Percentiles rank a stretch among this genome's conserved stretches.
These are phyloP conservation scores for Xenus cinereus DNA, from an alignment of 2,113 vertebrate species.

Conservation along the genomic window DNA sequence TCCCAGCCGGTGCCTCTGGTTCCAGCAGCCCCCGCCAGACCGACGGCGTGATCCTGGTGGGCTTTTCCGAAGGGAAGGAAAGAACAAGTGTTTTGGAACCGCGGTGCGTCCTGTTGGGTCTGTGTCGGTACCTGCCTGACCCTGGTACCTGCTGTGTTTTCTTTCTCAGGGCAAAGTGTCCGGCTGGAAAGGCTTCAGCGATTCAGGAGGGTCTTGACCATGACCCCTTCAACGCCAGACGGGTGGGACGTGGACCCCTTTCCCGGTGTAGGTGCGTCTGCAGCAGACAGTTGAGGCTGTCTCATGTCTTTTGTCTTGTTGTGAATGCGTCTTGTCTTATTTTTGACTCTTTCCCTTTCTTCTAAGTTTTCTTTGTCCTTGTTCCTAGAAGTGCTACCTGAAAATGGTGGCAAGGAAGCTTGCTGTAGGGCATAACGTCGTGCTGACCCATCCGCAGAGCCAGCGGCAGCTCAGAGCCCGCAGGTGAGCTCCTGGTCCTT, in stretches of 20 bases:
- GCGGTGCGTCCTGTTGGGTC: conserved; percentile 1
- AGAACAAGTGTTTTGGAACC: not conserved
- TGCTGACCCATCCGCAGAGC: not conserved
- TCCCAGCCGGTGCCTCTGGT: not conserved
- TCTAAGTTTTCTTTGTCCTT: not conserved
- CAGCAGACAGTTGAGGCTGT: not conserved
- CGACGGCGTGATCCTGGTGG: not conserved
- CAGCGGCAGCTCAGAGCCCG: too few species aligned
- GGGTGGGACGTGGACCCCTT: too few species aligned
- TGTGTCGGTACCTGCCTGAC: not conserved
- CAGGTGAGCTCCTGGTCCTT: not conserved
- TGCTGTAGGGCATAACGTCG: fast-evolving
- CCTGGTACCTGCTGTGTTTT: not conserved
- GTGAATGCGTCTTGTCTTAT: not conserved
- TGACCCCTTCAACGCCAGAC: fast-evolving
- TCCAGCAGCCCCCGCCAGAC: not conserved
- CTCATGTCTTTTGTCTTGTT: not conserved
- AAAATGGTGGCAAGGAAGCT: not conserved
- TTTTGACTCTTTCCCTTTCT: not conserved
- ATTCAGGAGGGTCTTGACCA: not conserved
- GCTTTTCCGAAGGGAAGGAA: not conserved
- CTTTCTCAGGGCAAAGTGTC: not conserved
- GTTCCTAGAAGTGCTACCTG: not conserved
- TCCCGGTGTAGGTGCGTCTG: not conserved
- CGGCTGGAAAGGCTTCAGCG: not conserved